Base-by-base conservation (phyloP, 1,140 invertebrate genomes). In the Sitobion miscanthi region DNA sequence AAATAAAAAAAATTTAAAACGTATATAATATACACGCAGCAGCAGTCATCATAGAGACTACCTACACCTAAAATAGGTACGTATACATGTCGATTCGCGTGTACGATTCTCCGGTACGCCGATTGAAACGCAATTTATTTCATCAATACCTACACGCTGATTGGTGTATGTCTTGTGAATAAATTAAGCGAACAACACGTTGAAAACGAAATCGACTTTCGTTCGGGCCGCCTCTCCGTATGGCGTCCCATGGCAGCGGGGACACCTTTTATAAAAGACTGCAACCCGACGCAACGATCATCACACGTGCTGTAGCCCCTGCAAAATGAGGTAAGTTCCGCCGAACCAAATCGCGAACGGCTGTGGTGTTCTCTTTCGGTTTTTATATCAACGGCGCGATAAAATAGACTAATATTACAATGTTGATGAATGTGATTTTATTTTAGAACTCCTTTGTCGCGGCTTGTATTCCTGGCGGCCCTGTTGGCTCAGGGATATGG, bases 181-280 rank as follows among this genome's bases (percentile, higher is more conserved):
- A 45, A 42, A 69, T 90, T 62, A 69, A 21, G 30, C 20, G 9
- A 6, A 69, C 54, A 9, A 52, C 91, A 20, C 25, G 35, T 85
- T 42, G 91, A 86, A 93, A 93, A 93, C 91, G 91, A 93, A 93
- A 93, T 93, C 91, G 91, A 93, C 91, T 93, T 93, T 93, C 91
- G 82, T 86, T 85, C 30, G 82, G 82, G 91, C 82, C 82, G 49
- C 49, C 77, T 93, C 91, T 86, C 82, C 35, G 82, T 86, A 86
- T 85, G 91, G 77, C 49, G 82, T 93, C 91, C 82, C 35, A 1
- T 45, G 91, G 82, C 91, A 86, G 91, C 91, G 91, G 91, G 91
- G 91, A 93, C 47, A 93, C 91, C 91, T 86, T 93, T 93, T 86
- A 93, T 93, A 93, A 93, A 93, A 93, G 91, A 93, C 91, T 21